phyloP scores from a whole-genome alignment of 2,888 invertebrate species.

The Tetragonula carbonaria region DNA sequence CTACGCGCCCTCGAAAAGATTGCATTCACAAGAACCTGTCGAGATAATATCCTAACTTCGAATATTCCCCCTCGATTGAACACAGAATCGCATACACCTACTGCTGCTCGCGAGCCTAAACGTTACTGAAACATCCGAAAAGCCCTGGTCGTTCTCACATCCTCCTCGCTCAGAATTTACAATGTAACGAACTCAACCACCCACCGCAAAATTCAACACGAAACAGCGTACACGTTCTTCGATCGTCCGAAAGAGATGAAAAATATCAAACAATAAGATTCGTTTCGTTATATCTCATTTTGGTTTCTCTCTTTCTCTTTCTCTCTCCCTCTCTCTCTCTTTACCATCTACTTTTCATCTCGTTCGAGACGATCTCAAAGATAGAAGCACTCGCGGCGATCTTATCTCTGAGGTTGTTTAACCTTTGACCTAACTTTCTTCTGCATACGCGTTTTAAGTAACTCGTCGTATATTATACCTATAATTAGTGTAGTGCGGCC shows the following conservation, averaged over 20 bases:
- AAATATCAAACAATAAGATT: not conserved
- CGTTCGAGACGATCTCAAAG: not conserved
- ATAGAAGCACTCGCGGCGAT: not conserved
- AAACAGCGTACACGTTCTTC: not conserved
- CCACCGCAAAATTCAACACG: not conserved
- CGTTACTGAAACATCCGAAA: conserved; percentile 5
- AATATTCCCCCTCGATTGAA: conserved; percentile 20
- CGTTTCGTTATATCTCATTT: not conserved
- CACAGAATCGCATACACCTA: conserved; percentile 36
- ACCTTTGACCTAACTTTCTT: not conserved
- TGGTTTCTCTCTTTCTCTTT: not conserved
- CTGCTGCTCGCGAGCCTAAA: conserved; percentile 12
- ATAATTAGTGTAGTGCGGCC: conserved; percentile 21
- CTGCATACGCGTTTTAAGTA: conserved; percentile 16
- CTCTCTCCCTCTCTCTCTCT: too few species aligned
- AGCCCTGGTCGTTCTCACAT: not conserved
- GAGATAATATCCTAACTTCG: conserved; percentile 6
- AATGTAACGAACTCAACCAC: not conserved
- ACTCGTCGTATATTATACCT: not conserved
- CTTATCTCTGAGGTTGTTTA: not conserved
- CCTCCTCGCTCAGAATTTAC: not conserved
- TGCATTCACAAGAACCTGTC: conserved; percentile 27
- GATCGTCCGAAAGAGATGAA: not conserved
- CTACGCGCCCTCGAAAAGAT: conserved; percentile 3
- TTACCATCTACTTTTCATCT: not conserved